Percentiles rank a stretch among this genome's conserved stretches.
phyloP scores from a whole-genome alignment of 64 coral and sea anemone genomes.

The Porites lutea region DNA sequence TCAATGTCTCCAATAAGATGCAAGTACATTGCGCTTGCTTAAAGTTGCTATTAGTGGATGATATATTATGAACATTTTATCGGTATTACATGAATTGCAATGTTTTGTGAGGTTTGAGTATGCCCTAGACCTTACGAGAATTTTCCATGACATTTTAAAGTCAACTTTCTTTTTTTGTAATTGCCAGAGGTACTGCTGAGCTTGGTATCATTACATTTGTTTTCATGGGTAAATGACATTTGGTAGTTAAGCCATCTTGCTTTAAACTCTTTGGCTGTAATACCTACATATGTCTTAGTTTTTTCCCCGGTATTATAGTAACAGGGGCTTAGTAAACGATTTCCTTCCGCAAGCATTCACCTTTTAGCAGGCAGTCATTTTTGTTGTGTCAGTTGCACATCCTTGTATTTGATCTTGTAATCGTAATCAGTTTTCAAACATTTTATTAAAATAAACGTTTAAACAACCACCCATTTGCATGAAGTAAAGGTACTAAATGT shows the following conservation, averaged over 20 bases:
- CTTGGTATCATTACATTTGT: background rate
- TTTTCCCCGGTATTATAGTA: background rate
- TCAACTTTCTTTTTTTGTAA: background rate
- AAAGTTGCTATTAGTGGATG: background rate
- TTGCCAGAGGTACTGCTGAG: background rate
- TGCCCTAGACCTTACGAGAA: background rate
- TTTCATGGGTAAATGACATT: background rate
- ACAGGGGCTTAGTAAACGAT: conserved; percentile 4
- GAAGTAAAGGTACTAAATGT: too few relatives aligned
- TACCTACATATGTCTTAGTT: background rate
- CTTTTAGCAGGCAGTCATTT: conserved; percentile 1
- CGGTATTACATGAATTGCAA: conserved; percentile 6
- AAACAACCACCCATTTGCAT: too few relatives aligned
- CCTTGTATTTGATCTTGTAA: too few relatives aligned
- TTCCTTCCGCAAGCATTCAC: background rate
- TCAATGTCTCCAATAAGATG: background rate
- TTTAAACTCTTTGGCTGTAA: conserved; percentile 21
- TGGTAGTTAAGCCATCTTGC: background rate
- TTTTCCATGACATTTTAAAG: background rate
- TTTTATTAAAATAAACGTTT: too few relatives aligned
- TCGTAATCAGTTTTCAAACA: too few relatives aligned
- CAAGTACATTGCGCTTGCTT: conserved; percentile 19
- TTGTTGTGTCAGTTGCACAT: background rate
- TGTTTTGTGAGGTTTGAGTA: conserved; percentile 1
- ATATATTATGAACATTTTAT: conserved; percentile 4